Evolutionary conservation across 2,113 vertebrate genomes (phyloP), one percentile per base, ranked within the genome.

Genomic region (Papio anubis): DNA sequence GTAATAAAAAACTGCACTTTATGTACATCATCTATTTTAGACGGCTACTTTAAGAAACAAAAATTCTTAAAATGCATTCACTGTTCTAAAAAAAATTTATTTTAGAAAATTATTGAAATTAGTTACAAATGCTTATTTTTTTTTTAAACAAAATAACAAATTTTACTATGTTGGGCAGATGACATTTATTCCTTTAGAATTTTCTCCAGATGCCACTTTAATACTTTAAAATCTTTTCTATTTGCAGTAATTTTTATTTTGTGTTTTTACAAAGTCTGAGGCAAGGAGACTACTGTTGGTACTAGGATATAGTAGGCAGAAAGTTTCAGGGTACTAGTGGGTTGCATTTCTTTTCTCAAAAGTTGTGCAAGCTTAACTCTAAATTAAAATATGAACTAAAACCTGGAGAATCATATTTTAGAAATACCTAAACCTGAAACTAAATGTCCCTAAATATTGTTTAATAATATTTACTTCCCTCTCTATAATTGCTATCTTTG

Each of bases 21-120:
- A 64, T 30, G 90, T 0, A 52, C 43, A 81, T 84, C 23, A 66
- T 72, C 43, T 68, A 78, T 84, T 78, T 88, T 78, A 85, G 59
- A 89, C 10, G 12, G 45, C 61, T 68, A 86, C 30, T 66, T 23
- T 20, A 32, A 20, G 75, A 95, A 82, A 27, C 13, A 84, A 95
- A 68, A 35, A 73, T 88, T 83, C 89, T 88, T 73, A 89, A 55
- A 91, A 12, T 92, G 32, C 92, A 85, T 89, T 83, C 64, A 84
- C 18, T 96, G 79, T 97, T 96, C 48, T 95, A n/a, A 93, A 95
- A 73, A 98, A 82, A 98, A 97, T 85, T 80, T 96, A 97, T 92
- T 66, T 98, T 96, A 94, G 25, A 93, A 80, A 88, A 43, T 68
- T 97, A 55, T 95, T 98, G 12, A 84, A 95, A 79, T 96, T 81